Conservation (phyloP, 2,113 vertebrate species). For the Progne subis region DNA sequence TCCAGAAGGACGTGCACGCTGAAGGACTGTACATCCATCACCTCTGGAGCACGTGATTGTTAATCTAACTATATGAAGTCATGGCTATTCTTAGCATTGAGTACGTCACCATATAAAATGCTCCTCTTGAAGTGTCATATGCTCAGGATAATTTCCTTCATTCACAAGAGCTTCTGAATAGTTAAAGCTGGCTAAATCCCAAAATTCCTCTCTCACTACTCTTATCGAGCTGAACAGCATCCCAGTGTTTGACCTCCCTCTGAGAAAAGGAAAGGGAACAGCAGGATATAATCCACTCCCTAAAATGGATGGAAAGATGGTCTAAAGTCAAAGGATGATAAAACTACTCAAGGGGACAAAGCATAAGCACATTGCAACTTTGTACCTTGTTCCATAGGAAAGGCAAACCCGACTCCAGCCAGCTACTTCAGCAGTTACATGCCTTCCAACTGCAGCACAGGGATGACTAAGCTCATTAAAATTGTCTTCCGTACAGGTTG, state of each 20-base stretch:
- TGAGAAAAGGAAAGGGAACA: slow-evolving; percentile 4
- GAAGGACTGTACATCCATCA: not conserved
- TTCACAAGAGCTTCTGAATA: slow-evolving; percentile 38
- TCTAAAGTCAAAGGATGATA: not conserved
- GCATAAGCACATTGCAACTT: not conserved
- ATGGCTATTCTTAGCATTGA: slow-evolving; percentile 8
- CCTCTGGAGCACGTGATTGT: not conserved
- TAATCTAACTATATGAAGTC: not conserved
- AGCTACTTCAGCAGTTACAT: slow-evolving; percentile 1
- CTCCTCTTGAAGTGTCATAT: slow-evolving; percentile 6
- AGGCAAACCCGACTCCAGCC: not conserved
- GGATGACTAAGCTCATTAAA: slow-evolving; percentile 39
- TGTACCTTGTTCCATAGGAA: not conserved
- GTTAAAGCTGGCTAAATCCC: slow-evolving; percentile 27
- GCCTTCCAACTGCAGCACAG: slow-evolving; percentile 2
- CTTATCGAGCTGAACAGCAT: slow-evolving; percentile 3
- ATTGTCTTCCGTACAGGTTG: not conserved
- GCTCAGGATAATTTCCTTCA: not conserved
- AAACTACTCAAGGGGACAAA: not conserved
- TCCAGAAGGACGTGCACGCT: not conserved
- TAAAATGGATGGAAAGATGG: not conserved
- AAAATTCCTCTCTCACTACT: not conserved
- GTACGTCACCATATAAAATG: not conserved
- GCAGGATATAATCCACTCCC: not conserved
- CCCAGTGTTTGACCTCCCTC: not conserved